phyloP scores from a whole-genome alignment of 2,113 vertebrate species.

The Petaurus breviceps region DNA sequence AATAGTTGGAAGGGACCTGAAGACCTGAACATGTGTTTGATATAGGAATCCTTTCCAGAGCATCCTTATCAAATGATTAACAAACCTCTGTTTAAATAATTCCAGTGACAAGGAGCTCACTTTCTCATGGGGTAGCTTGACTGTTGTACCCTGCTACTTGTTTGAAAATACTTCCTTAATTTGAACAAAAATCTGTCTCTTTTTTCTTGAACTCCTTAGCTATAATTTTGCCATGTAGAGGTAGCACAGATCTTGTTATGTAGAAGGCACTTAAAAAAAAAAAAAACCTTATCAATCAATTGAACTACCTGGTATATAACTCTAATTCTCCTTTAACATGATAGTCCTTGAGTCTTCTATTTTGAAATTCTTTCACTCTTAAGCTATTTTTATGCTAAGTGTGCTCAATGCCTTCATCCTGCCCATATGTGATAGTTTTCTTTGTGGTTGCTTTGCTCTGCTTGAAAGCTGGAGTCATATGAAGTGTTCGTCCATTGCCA shows the following conservation, averaged over 20 bases:
- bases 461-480: not conserved
- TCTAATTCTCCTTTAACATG: rapidly evolving
- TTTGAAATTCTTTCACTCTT: not conserved
- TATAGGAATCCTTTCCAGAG: not conserved
- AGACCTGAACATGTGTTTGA: too few species aligned
- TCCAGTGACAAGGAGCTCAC: not conserved
- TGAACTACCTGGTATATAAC: not conserved
- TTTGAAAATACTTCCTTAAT: not conserved
- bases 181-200: not conserved
- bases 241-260: too few species aligned
- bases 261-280: too few species aligned
- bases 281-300: too few species aligned
- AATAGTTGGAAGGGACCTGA: too few species aligned
- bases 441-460: not conserved
- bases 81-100: not conserved
- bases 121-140: not conserved
- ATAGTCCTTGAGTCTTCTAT: not conserved
- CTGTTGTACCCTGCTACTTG: not conserved
- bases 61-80: not conserved
- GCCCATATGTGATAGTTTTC: not conserved
- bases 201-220: not conserved
- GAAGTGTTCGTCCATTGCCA: too few species aligned
- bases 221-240: not conserved
- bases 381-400: not conserved
- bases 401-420: too few species aligned